Evolutionary conservation across 2,888 invertebrate genomes (phyloP).

Genomic region (Sarcophaga carnaria): DNA sequence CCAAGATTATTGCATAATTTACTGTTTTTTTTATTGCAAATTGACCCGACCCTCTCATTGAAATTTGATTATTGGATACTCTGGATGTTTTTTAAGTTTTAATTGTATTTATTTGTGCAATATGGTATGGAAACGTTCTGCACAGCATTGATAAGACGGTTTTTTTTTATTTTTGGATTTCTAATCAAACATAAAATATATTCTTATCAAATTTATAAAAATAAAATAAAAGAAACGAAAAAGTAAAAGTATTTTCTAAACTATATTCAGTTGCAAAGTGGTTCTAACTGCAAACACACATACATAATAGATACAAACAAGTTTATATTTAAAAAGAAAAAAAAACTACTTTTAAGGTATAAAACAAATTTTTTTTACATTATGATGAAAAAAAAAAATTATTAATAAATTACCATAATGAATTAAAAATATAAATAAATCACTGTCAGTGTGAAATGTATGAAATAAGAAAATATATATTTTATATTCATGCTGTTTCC

Average conservation of each 20-base stretch:
- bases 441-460: not conserved
- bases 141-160: not conserved
- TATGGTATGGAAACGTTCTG: no score
- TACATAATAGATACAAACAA: not conserved
- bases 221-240: not conserved
- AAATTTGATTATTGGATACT: no score
- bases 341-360: not conserved
- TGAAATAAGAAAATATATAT: not conserved
- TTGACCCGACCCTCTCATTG: no score
- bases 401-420: not conserved
- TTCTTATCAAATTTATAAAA: constrained; percentile 8
- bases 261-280: constrained; percentile 16
- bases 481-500: not conserved
- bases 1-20: no score
- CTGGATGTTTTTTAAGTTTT: no score
- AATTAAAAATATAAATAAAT: not conserved
- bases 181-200: not conserved
- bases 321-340: no score
- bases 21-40: no score
- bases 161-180: not conserved
- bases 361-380: not conserved
- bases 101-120: no score
- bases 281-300: not conserved
- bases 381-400: no score
- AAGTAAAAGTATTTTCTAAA: constrained; percentile 11